These are phyloP conservation scores for Oryzias javanicus DNA, from an alignment of 2,113 vertebrate species.

Conservation along the genomic window DNA sequence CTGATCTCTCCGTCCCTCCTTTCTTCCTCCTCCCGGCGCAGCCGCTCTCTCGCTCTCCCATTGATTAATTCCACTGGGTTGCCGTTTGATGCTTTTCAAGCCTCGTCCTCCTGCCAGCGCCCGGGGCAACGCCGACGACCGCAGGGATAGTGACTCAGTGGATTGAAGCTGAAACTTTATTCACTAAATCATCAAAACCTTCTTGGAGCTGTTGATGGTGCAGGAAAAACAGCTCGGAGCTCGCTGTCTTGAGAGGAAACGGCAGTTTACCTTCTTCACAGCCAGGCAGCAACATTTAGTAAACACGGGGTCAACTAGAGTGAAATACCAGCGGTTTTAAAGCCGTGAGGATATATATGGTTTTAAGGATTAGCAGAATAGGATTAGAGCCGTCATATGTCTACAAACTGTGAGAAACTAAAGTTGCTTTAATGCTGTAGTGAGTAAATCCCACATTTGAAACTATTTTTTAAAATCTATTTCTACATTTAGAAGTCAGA, in stretches of 20 bases:
- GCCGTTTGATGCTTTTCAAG: conserved; percentile 49
- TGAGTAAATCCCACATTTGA: neutral
- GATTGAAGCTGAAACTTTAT: conserved; percentile 51
- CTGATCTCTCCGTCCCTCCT: conserved; percentile 42
- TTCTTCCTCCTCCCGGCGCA: conserved; percentile 22
- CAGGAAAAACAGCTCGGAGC: conserved; percentile 1
- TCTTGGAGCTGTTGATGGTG: conserved; percentile 35
- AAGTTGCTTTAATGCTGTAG: neutral
- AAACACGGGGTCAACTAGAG: conserved; percentile 4
- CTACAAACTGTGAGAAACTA: neutral
- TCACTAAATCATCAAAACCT: conserved; percentile 52
- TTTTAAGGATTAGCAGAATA: conserved; percentile 6
- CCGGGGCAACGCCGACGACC: conserved; percentile 44
- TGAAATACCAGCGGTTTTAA: neutral
- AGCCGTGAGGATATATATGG: neutral
- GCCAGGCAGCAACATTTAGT: conserved; percentile 12
- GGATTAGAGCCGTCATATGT: neutral
- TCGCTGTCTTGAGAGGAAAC: conserved; percentile 18
- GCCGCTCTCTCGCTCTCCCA: conserved; percentile 29
- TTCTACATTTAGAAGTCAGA: no score
- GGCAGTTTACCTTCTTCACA: conserved; percentile 17
- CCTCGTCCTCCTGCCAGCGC: conserved; percentile 47
- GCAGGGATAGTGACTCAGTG: conserved; percentile 41
- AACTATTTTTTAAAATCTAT: neutral
- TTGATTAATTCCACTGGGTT: conserved; percentile 64